Conservation (phyloP, 2,113 vertebrate genomes). For the Vireo altiloquus region DNA sequence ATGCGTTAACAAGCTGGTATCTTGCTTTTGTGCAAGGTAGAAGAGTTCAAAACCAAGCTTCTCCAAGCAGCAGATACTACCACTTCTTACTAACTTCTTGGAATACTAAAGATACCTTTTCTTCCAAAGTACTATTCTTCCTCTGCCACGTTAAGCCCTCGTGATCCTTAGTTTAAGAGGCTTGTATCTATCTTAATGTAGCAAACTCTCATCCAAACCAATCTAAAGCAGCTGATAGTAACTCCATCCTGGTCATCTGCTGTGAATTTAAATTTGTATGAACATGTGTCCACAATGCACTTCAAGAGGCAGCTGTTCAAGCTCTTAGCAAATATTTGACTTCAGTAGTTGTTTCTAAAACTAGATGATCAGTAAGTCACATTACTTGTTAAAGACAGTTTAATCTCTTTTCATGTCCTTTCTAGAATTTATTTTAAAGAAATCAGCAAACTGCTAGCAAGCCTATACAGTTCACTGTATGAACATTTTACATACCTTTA, state of each 20-base stretch:
- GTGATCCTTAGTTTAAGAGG: not conserved
- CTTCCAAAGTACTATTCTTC: not conserved
- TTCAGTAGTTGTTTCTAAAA: not conserved
- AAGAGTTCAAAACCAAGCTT: not conserved
- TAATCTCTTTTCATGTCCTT: not conserved
- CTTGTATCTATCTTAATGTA: not conserved
- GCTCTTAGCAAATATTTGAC: not conserved
- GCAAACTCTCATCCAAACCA: not conserved
- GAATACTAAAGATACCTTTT: not conserved
- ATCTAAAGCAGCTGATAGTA: not conserved
- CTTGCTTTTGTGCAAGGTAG: not conserved
- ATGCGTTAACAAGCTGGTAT: not conserved
- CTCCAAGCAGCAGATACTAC: not conserved
- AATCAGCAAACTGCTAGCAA: not conserved
- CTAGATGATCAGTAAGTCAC: not conserved
- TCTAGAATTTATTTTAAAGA: not conserved
- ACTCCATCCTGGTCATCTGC: not conserved
- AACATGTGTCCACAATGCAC: not conserved
- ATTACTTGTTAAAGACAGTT: not conserved
- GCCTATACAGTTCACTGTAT: not conserved
- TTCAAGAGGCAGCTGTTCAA: not conserved
- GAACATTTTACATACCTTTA: constrained; percentile 76
- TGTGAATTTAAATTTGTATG: not conserved
- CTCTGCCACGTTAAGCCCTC: not conserved
- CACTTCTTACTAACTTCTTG: not conserved